Base-by-base conservation (phyloP, 2,888 invertebrate species). In the Parelbella ahira region DNA sequence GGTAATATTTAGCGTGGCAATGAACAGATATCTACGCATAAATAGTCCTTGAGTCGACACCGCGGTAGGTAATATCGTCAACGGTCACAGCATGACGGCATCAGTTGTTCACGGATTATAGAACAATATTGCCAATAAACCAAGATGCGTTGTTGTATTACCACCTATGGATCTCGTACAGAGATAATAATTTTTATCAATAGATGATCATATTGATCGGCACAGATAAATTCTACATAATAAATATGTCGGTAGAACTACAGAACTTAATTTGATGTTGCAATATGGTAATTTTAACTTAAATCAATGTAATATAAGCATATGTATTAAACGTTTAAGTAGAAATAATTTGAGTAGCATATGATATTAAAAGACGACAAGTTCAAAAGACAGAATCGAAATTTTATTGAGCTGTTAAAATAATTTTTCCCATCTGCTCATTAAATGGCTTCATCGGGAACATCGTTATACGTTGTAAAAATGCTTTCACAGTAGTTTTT, bases 1-100 rank as follows among this genome's bases (percentile, higher is more conserved):
- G 10, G 12, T 13, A 33, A 13, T 9, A 8, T 23, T 24, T 34
- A 24, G 21, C 24, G 13, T 34, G 10, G 8, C 19, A 8, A 13
- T 8, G 23, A 13, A 12, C 8, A 27, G n/a, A n/a, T n/a, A n/a
- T n/a, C n/a, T n/a, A n/a, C n/a, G n/a, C 15, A 15, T 4, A 4
- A 2, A 15, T 15, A 12, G 30, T 11, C 30, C 30, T 30, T 30
- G 30, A 34, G 5, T 6, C 13, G 33, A 23, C 23, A 1, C 4
- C 12, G 9, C 15, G 7, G 23, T 15, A 15, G 23, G 4, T 13
- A 68, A 72, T 72, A 52, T 66, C 72, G 71, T 66, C 70, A 69
- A 67, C 63, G 61, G 61, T 39, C 54, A 47, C 39, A 36, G 23
- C 10, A 27, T 20, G 34, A 8, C 29, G 37, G 44, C 45, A 37